A percentile compares a stretch with the other conserved stretches of the same genome.
Evolutionary conservation across 2,888 invertebrate species (phyloP).

Genomic region (Rutpela maculata): DNA sequence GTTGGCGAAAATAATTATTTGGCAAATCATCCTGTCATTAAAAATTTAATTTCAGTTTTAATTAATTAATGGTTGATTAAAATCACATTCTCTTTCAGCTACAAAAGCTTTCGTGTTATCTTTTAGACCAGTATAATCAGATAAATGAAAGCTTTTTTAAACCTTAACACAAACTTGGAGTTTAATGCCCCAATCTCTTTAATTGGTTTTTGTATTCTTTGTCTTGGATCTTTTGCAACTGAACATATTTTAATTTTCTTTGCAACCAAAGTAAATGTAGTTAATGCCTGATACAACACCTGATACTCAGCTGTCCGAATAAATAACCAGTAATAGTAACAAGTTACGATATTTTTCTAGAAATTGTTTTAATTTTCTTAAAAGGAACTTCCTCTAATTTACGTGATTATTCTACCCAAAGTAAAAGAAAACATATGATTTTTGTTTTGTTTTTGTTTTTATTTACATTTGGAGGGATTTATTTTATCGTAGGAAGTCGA

Average conservation of each 20-base stretch:
- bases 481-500: too few relatives aligned
- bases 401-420: too few relatives aligned
- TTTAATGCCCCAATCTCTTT: slow-evolving; percentile 60
- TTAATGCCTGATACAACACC: background rate
- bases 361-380: too few relatives aligned
- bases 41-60: slow-evolving; percentile 46
- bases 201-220: slow-evolving; percentile 57
- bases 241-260: slow-evolving; percentile 31
- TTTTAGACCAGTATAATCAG: slow-evolving; percentile 56
- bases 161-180: slow-evolving; percentile 52
- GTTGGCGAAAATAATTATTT: slow-evolving; percentile 42
- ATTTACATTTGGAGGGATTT: too few relatives aligned
- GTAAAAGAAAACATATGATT: too few relatives aligned
- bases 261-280: slow-evolving; percentile 8
- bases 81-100: slow-evolving; percentile 46
- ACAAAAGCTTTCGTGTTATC: slow-evolving; percentile 54
- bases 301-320: too few relatives aligned
- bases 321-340: too few relatives aligned
- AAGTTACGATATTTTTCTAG: too few relatives aligned
- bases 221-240: slow-evolving; percentile 29
- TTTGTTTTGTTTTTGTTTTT: too few relatives aligned
- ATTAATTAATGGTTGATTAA: slow-evolving; percentile 48
- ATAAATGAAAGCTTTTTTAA: slow-evolving; percentile 58
- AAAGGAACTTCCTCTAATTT: too few relatives aligned
- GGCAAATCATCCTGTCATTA: slow-evolving; percentile 48